Evolutionary conservation across 2,888 invertebrate genomes (phyloP), one percentile per base, ranked within the genome.

Genomic region (Trichopoda pennipes): DNA sequence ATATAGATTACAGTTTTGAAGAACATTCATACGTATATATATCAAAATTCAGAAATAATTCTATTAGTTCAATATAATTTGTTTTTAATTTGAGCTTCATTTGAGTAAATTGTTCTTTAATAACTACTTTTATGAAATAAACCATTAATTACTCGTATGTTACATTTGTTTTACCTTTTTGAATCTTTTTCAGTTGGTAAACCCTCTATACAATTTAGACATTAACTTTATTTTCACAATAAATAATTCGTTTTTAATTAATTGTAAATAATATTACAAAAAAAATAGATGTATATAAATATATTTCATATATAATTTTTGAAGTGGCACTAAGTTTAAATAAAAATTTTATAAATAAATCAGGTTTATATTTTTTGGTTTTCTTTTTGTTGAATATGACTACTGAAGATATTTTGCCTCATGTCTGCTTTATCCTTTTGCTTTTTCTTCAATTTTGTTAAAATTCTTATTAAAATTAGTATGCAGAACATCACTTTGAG

Each of bases 271-370:
- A 72, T 56, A 64, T 55, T 70, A 66, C 53, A 61, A 64, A 80
- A 61, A 68, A 53, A n/a, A n/a, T n/a, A n/a, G n/a, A n/a, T n/a
- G n/a, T n/a, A n/a, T n/a, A n/a, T 28, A 28, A 28, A 60, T 49
- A 53, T 55, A 23, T 47, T 47, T 64, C n/a, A 8, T 69, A 8
- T 58, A 58, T 64, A 19, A 49, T 66, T 58, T 42, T 53, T 56
- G 47, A 70, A 81, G 69, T 81, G 81, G 81, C 78, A 78, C 81
- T 81, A 61, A 75, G 74, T 69, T 78, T 10, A 81, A 81, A 78
- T 64, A 38, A 81, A 81, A 75, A 81, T 78, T 69, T 78, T 81
- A 74, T 58, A 81, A 81, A 81, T 78, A 81, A 81, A 75, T 81
- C 81, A 81, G 81, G 78, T 81, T 81, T 32, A 42, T 81, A 47